phyloP scores from a whole-genome alignment of 2,113 vertebrate species.

The Azemiops feae region DNA sequence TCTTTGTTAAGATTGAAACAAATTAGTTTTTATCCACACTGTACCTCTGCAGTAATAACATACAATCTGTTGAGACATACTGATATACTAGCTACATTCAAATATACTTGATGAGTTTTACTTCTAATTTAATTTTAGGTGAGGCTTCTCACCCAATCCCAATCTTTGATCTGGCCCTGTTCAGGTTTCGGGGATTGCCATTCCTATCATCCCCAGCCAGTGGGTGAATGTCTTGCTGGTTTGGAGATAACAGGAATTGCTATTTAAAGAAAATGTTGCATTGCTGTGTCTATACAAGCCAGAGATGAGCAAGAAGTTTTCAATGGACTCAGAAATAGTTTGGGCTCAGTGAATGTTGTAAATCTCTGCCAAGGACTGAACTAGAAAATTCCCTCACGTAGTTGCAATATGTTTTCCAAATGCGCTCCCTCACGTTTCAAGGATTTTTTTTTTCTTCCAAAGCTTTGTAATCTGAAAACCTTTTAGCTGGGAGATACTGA shows the following conservation, averaged over 20 bases:
- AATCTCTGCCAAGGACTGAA: neutral
- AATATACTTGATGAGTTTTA: neutral
- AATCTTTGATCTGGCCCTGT: neutral
- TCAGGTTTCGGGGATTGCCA: neutral
- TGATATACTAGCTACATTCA: neutral
- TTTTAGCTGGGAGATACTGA: neutral
- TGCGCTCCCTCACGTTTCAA: neutral
- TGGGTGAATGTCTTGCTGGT: neutral
- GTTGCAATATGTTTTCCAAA: neutral
- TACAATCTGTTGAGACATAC: neutral
- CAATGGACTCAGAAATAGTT: neutral
- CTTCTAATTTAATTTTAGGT: neutral
- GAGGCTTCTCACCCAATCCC: neutral
- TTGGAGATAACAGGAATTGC: neutral
- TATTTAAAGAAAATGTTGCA: neutral
- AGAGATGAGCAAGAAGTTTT: neutral
- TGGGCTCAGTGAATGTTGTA: neutral
- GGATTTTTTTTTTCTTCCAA: neutral
- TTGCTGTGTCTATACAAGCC: neutral
- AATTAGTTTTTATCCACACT: neutral
- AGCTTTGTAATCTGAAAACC: neutral
- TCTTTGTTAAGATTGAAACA: neutral
- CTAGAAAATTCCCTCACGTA: neutral
- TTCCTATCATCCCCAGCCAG: neutral
- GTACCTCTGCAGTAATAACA: neutral